A percentile compares a stretch with the other conserved stretches of the same genome.
Conservation (phyloP, 2,888 invertebrate species). For the Aromia moschata region DNA sequence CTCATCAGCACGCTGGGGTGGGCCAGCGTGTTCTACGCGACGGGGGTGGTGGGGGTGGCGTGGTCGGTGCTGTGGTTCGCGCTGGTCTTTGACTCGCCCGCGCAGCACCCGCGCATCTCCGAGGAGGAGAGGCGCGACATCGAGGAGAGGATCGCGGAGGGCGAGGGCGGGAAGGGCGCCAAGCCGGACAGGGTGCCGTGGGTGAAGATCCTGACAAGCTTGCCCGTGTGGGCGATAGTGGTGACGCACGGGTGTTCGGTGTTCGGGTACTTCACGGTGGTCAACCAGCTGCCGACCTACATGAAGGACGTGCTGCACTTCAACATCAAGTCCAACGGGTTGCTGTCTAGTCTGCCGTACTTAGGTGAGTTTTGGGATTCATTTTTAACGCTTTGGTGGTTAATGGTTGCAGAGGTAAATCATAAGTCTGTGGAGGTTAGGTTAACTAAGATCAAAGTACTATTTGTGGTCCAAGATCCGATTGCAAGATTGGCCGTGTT, state of each 20-base stretch:
- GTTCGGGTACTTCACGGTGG: conserved; percentile 88
- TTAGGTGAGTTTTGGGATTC: conserved; percentile 73
- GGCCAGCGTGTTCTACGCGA: conserved; percentile 91
- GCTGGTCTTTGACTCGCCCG: conserved; percentile 82
- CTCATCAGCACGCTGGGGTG: conserved; percentile 84
- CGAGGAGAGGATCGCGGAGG: conserved; percentile 72
- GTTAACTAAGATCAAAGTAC: too few species aligned
- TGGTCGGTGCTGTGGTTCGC: conserved; percentile 88
- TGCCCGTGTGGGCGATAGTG: conserved; percentile 87
- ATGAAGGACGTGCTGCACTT: conserved; percentile 82
- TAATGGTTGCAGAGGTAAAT: too few species aligned
- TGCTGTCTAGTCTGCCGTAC: conserved; percentile 86
- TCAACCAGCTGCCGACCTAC: conserved; percentile 87
- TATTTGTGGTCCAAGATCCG: too few species aligned
- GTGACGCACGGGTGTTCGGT: conserved; percentile 85
- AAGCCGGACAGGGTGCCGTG: conserved; percentile 75
- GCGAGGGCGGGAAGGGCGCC: conserved; percentile 48
- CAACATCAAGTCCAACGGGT: conserved; percentile 85
- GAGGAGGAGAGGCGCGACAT: conserved; percentile 73
- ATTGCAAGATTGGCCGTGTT: too few species aligned
- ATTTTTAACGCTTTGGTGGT: too few species aligned
- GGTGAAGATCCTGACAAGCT: conserved; percentile 73
- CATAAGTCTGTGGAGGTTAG: too few species aligned
- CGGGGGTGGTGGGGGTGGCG: conserved; percentile 76
- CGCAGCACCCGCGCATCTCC: conserved; percentile 82